Evolutionary conservation across 2,113 vertebrate species (phyloP).

Genomic region (Labrus mixtus): DNA sequence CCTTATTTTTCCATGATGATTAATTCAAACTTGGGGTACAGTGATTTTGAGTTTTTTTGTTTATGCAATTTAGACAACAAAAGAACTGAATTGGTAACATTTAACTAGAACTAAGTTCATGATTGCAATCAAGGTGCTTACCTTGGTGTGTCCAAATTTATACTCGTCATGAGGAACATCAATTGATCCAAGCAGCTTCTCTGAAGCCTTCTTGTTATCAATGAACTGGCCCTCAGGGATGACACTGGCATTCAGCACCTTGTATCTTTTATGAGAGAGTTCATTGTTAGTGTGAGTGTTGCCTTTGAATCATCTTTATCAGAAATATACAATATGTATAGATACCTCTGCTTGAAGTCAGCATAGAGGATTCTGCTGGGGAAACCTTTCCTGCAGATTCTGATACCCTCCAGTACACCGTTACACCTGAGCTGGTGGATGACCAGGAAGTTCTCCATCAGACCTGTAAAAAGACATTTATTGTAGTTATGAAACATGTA

Average conservation of each 20-base stretch:
- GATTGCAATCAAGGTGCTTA: not conserved
- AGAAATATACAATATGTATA: not conserved
- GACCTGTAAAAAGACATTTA: constrained; percentile 24
- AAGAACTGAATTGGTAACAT: too few relatives aligned
- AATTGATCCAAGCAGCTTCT: constrained; percentile 2
- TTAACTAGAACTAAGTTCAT: too few relatives aligned
- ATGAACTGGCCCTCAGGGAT: constrained; percentile 57
- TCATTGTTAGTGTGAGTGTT: not conserved
- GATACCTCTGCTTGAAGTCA: constrained; percentile 72
- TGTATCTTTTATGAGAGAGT: constrained; percentile 50
- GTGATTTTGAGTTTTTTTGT: too few relatives aligned
- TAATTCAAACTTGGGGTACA: too few relatives aligned
- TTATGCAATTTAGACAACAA: too few relatives aligned
- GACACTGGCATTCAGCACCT: constrained; percentile 73
- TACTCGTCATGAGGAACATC: constrained; percentile 5
- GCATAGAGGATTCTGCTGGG: constrained; percentile 62
- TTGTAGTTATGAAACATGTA: too few relatives aligned
- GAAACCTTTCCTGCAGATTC: constrained; percentile 73
- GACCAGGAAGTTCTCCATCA: constrained; percentile 75
- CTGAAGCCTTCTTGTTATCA: constrained; percentile 4
- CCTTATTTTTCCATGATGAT: too few relatives aligned
- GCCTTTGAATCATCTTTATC: not conserved
- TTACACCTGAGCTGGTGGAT: constrained; percentile 78
- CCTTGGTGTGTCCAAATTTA: constrained; percentile 15
- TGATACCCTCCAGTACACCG: constrained; percentile 73